Conservation (phyloP, 2,113 vertebrate genomes). For the Saccopteryx leptura region DNA sequence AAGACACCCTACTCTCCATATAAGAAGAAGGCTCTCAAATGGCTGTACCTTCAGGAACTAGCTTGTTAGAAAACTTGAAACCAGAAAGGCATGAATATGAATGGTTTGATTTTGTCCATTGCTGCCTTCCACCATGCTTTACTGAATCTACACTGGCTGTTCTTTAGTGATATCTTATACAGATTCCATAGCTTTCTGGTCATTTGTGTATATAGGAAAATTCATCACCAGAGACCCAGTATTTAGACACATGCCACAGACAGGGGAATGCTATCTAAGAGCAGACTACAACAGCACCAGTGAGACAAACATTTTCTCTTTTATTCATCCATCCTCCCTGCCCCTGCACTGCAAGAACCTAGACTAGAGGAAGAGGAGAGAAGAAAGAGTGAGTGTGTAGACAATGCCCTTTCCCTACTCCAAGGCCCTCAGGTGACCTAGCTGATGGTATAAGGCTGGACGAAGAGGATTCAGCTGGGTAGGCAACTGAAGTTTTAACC, state of each 20-base stretch:
- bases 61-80: background rate
- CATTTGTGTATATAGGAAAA: background rate
- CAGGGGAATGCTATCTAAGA: background rate
- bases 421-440: background rate
- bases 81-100: background rate
- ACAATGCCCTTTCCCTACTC: background rate
- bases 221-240: background rate
- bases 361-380: background rate
- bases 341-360: background rate
- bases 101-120: background rate
- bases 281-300: background rate
- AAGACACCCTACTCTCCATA: rapidly evolving
- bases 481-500: background rate
- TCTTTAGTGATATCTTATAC: background rate
- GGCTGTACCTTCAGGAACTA: background rate
- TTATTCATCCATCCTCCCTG: background rate
- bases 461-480: background rate
- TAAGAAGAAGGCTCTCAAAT: background rate
- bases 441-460: background rate
- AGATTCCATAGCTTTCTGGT: background rate
- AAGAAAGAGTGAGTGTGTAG: background rate
- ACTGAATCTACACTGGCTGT: background rate
- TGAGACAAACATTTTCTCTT: background rate
- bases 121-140: background rate
- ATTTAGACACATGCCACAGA: background rate